Evolutionary conservation across 2,888 invertebrate genomes (phyloP), one percentile per base, ranked within the genome.

Genomic region (Pristionchus arcanus): DNA sequence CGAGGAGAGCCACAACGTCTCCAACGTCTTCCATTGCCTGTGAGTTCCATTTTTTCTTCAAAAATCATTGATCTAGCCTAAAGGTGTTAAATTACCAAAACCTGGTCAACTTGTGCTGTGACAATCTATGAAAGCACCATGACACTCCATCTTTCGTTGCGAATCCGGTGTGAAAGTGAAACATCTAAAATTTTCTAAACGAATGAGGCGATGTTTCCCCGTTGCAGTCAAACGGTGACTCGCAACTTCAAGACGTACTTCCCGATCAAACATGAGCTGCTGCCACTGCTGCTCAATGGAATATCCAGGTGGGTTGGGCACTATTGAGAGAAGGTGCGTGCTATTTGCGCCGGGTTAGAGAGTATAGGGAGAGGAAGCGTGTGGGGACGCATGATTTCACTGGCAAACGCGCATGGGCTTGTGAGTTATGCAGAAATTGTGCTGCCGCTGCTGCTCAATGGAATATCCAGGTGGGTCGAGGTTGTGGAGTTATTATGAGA

Each of bases 231-330:
- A 95, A 96, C 99, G 5, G 97, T 99, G 68, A 98, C 98, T 9
- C 97, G 98, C 21, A 98, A 99, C 95, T 98, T 97, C 95, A 98
- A 98, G 96, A 98, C 99, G 9, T 99, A 99, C 96, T 99, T 98
- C 96, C 98, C 98, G 0, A 98, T 99, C 0, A 96, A 99, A 2
- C 98, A 98, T 96, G 97, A 98, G 92, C 96, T 99, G 49, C 97
- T 98, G 5, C 97, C 97, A 81, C 98, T 98, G 95, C 97, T 99
- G 97, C 97, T 98, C 28, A 97, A 97, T 93, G 98, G 98, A 3
- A 97, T 99, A 96, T 98, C 98, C 95, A 96, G 81, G 81, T 81
- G 37, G 37, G 74, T 21, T 2, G 15, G 37, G 21, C 42, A 9
- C 42, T 49, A 49, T 49, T 49, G 42, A 49, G 42, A 49, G 42